Evolutionary conservation across 2,888 invertebrate species (phyloP).

Genomic region (Encarsia formosa): DNA sequence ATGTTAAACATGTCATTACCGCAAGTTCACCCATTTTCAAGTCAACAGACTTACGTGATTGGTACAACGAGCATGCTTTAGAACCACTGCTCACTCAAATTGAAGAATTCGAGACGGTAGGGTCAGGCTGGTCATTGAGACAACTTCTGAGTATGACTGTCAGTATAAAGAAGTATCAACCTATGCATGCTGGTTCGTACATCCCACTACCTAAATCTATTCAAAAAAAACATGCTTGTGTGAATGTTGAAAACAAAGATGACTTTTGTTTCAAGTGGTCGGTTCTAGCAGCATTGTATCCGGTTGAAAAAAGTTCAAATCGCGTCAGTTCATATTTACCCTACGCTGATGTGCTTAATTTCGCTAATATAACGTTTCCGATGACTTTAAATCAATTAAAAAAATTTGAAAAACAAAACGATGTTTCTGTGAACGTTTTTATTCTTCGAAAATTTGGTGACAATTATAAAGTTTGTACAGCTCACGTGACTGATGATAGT

Average conservation of each 20-base stretch:
- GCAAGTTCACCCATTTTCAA: neutral
- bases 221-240: neutral
- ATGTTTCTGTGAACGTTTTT: neutral
- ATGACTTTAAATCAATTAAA: neutral
- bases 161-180: constrained; percentile 33
- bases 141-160: constrained; percentile 28
- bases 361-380: neutral
- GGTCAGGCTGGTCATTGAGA: constrained; percentile 31
- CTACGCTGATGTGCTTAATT: neutral
- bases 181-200: constrained; percentile 31
- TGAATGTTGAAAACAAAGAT: constrained; percentile 28
- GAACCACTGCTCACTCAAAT: constrained; percentile 32
- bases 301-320: neutral
- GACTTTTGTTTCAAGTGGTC: constrained; percentile 33
- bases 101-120: constrained; percentile 33
- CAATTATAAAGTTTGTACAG: neutral
- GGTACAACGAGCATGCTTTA: neutral
- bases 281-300: constrained; percentile 5
- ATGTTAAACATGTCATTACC: constrained; percentile 3
- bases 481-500: neutral
- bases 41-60: neutral
- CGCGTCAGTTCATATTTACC: neutral
- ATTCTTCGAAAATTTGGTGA: neutral
- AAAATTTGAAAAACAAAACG: neutral
- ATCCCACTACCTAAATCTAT: constrained; percentile 16